phyloP scores from a whole-genome alignment of 2,888 invertebrate species.

The Thecocarcelia acutangulata region DNA sequence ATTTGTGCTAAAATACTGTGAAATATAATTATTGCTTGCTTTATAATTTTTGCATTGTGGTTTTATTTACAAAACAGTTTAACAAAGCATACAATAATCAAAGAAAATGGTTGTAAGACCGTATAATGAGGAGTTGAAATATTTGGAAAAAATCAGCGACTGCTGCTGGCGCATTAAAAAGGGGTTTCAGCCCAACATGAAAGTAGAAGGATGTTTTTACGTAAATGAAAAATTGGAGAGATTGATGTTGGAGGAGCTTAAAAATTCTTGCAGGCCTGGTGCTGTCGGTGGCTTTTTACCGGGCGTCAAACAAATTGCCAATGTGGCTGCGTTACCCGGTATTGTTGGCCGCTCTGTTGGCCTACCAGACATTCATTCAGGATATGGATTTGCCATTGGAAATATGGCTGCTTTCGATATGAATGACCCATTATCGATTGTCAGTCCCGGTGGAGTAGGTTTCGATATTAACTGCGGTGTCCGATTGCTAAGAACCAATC shows the following conservation, averaged over 20 bases:
- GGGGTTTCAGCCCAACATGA: constrained; percentile 99
- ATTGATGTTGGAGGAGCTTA: constrained; percentile 97
- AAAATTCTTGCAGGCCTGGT: constrained; percentile 93
- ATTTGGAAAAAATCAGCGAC: constrained; percentile 92
- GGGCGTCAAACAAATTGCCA: constrained; percentile 99
- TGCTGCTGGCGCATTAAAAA: constrained; percentile 97
- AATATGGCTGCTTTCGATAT: constrained; percentile 99
- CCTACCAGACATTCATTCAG: constrained; percentile 97
- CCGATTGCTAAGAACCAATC: constrained; percentile 95
- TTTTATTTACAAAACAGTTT: too few relatives aligned
- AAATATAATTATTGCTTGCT: too few relatives aligned
- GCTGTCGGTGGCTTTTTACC: constrained; percentile 98
- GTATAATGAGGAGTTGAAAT: constrained; percentile 97
- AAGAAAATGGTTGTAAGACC: constrained; percentile 91
- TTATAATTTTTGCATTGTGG: too few relatives aligned
- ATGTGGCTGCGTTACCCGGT: constrained; percentile 98
- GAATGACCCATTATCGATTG: constrained; percentile 93
- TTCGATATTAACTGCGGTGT: constrained; percentile 99
- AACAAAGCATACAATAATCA: too few relatives aligned
- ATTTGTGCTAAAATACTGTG: too few relatives aligned
- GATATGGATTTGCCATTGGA: constrained; percentile 99
- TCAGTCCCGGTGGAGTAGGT: constrained; percentile 95
- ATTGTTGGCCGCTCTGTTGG: constrained; percentile 97
- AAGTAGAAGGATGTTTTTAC: constrained; percentile 92
- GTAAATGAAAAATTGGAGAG: constrained; percentile 93